Base-by-base conservation (phyloP, 2,888 invertebrate genomes). In the Periphyllus acericola region DNA sequence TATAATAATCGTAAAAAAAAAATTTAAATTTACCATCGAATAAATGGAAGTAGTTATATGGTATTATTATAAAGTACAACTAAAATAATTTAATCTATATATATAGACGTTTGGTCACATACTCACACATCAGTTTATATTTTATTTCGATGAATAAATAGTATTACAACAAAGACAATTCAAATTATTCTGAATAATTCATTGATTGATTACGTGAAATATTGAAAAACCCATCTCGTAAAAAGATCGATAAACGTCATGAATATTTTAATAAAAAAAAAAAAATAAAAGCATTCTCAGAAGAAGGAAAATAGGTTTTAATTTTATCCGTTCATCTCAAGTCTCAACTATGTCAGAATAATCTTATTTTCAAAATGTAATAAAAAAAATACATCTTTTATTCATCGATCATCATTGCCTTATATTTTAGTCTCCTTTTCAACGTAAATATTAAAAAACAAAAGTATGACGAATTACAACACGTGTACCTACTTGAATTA, bases 371-470 rank as follows among this genome's bases (percentile, higher is more conserved):
- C 40, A 40, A 19, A 81, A 66, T 36, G 36, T 40, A 68, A 81
- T 80, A 40, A 66, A 66, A 78, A 17, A 80, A 40, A 40, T n/a
- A n/a, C 19, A 68, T 40, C 66, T 68, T 80, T 66, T 80, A 80
- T 80, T 80, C 34, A 80, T 80, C 66, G 17, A 3, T 40, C 19
- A 19, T 3, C 11, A 68, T 68, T 60, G 19, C 25, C 60, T 60
- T 60, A 60, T 60, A 25, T 60, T 60, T 6, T 60, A 6, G 36
- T 36, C 6, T 36, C 36, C 4, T 36, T 36, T 36, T 36, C 36
- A 11, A 74, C 74, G 34, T 36, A 74, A 75, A 75, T 75, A 75
- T 19, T n/a, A n/a, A 75, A 36, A 36, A 36, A 36, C 36, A 36
- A 36, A 36, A 36, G 36, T 36, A 36, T 36, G 14, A 14, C 14